phyloP scores from a whole-genome alignment of 2,888 invertebrate genomes.

The Ophion costatus region DNA sequence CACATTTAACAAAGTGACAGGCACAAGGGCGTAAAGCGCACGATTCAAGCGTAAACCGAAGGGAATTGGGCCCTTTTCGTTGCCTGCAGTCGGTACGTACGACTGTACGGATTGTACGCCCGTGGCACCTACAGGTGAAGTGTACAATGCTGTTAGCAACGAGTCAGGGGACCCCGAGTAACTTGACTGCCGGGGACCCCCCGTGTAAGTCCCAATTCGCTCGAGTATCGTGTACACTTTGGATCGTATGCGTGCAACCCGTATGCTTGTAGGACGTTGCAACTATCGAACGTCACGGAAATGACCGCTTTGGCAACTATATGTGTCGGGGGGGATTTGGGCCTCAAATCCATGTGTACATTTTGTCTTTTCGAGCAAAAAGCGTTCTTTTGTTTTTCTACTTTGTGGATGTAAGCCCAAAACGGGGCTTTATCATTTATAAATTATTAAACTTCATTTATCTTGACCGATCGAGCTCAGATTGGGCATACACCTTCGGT shows the following conservation, averaged over 20 bases:
- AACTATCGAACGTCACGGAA: too few species aligned
- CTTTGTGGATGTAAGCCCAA: too few species aligned
- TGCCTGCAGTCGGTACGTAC: not conserved
- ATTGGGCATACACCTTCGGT: too few species aligned
- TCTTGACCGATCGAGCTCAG: too few species aligned
- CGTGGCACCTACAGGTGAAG: not conserved
- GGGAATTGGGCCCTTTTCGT: not conserved
- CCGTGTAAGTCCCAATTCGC: constrained; percentile 21
- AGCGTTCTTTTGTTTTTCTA: too few species aligned
- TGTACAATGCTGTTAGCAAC: constrained; percentile 30
- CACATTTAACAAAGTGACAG: not conserved
- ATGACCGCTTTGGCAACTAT: too few species aligned
- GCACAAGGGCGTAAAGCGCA: not conserved
- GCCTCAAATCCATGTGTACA: too few species aligned
- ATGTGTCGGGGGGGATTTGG: not conserved
- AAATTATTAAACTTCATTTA: too few species aligned
- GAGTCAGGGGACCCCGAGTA: constrained; percentile 22
- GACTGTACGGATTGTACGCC: not conserved
- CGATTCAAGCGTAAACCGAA: not conserved
- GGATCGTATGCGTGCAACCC: too few species aligned
- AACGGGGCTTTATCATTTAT: too few species aligned
- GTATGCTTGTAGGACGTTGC: too few species aligned
- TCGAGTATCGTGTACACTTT: not conserved
- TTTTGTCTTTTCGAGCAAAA: too few species aligned
- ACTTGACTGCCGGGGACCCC: constrained; percentile 29